Evolutionary conservation across 64 coral and sea anemone genomes (phyloP).

Genomic region (Stichodactyla mertensii): DNA sequence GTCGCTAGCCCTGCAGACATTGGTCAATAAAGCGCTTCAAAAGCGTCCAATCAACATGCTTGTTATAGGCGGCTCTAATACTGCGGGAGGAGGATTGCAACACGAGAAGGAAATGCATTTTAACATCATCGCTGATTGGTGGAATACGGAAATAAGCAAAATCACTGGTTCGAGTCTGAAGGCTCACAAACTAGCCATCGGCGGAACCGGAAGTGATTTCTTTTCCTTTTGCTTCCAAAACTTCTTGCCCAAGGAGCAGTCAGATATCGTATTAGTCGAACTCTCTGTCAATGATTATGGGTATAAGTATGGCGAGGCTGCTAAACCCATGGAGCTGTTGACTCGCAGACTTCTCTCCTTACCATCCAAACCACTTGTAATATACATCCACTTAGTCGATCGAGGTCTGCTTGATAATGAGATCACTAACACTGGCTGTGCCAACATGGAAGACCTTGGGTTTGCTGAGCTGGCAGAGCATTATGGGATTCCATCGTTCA

Average conservation of each 20-base stretch:
- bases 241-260: conserved; percentile 37
- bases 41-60: conserved; percentile 26
- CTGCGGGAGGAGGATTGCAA: conserved; percentile 63
- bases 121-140: conserved; percentile 49
- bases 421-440: conserved; percentile 45
- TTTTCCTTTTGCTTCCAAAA: conserved; percentile 71
- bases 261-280: conserved; percentile 60
- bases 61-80: conserved; percentile 82
- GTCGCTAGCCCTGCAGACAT: neutral
- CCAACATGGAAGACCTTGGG: conserved; percentile 68
- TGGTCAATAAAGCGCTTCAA: neutral
- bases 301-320: conserved; percentile 44
- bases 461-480: conserved; percentile 48
- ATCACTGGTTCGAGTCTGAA: conserved; percentile 35
- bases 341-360: conserved; percentile 60
- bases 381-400: conserved; percentile 50
- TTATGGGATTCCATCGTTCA: conserved; percentile 58
- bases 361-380: conserved; percentile 45
- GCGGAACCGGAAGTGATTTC: conserved; percentile 85
- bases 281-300: conserved; percentile 71
- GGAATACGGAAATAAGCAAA: conserved; percentile 36
- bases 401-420: conserved; percentile 27
- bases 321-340: conserved; percentile 62
- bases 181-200: conserved; percentile 40
- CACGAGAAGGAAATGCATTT: conserved; percentile 38